Percentiles rank a stretch among this genome's conserved stretches.
phyloP scores from a whole-genome alignment of 2,113 vertebrate genomes.

The Physeter macrocephalus region DNA sequence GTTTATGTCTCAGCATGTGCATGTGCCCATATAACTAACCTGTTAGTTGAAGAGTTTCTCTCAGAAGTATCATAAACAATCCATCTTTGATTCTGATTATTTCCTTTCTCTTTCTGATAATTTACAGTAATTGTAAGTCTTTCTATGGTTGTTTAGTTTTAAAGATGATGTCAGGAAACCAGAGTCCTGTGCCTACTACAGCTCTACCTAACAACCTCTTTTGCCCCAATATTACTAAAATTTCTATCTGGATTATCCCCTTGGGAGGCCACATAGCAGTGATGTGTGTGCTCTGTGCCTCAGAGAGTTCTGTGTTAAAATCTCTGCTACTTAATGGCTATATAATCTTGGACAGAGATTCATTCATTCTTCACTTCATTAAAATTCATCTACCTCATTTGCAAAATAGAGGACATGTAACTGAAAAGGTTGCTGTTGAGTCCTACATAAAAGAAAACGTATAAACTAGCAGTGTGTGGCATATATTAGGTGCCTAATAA shows the following conservation, averaged over 20 bases:
- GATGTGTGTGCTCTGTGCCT: not conserved
- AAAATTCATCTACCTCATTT: constrained; percentile 27
- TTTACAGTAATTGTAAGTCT: not conserved
- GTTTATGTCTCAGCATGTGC: not conserved
- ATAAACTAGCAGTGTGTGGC: not conserved
- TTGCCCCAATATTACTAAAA: not conserved
- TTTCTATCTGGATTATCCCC: not conserved
- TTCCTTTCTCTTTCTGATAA: not conserved
- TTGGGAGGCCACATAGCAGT: not conserved
- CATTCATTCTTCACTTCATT: not conserved
- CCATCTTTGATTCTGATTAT: not conserved
- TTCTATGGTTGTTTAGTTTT: not conserved
- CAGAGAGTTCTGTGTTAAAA: not conserved
- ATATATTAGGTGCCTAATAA: not conserved
- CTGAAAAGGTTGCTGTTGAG: not conserved
- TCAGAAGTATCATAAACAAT: not conserved
- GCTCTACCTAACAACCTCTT: not conserved
- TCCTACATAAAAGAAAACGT: not conserved
- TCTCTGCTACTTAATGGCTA: not conserved
- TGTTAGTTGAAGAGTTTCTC: not conserved
- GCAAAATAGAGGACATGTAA: not conserved
- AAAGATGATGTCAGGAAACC: not conserved
- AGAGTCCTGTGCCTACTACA: not conserved
- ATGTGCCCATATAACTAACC: not conserved
- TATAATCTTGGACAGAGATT: not conserved